Evolutionary conservation across 2,888 invertebrate genomes (phyloP), one percentile per base, ranked within the genome.

Genomic region (Silvanus unidentatus): DNA sequence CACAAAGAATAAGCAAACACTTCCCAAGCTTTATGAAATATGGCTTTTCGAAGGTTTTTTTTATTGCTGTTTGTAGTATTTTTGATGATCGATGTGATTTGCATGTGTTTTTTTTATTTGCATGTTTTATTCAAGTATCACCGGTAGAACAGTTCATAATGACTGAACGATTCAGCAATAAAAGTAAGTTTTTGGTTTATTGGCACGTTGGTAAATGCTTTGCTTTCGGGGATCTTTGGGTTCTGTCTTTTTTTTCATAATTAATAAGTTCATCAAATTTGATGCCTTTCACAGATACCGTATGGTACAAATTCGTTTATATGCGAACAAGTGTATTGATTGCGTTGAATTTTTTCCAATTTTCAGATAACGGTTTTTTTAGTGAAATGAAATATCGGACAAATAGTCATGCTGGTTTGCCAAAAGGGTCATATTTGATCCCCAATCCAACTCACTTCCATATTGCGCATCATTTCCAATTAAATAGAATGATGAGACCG

Each of bases 371-470:
- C 22, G 11, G 39, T 42, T 38, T 43, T 40, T n/a, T n/a, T n/a
- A n/a, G n/a, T n/a, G 10, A 8, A 28, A 28, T 10, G 8, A 28
- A 9, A 10, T 71, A 71, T 58, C 65, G 72, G 54, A 70, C 71
- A 22, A 55, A 63, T 46, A 69, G 61, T 57, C 65, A 64, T 53
- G 60, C 64, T 39, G 71, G 71, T 30, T 60, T 70, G 34, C 72
- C 71, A 6, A 66, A 65, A 44, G 72, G 72, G 38, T 68, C 71
- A 4, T 72, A 69, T 52, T 39, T 52, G 38, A 48, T 63, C 10
- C 72, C 72, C 39, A 71, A 71, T 50, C 72, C 72, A 34, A 56
- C 55, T 27, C 72, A 73, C 50, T 73, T 64, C 59, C 72, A 72
- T 52, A 59, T 71, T 48, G 69, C 58, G 11, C 67, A 58, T 37